These are phyloP conservation scores for Hydrophis major DNA, from an alignment of 2,797 vertebrate species.

Conservation along the genomic window DNA sequence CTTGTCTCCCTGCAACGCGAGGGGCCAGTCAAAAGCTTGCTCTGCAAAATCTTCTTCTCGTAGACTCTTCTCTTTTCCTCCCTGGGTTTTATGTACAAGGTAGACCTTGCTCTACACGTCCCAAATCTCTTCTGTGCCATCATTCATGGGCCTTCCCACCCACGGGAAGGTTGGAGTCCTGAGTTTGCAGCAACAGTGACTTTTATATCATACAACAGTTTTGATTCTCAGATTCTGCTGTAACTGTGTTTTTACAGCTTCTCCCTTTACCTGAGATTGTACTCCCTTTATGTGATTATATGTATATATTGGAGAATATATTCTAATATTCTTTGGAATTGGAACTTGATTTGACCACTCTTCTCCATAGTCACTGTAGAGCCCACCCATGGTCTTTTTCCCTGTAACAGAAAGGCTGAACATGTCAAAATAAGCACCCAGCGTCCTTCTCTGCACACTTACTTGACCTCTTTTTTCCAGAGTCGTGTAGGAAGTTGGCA, in stretches of 20 bases:
- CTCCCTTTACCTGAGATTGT: background rate
- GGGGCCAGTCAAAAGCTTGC: background rate
- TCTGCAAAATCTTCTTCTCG: background rate
- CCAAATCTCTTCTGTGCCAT: background rate
- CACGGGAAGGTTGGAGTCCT: background rate
- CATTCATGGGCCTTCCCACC: background rate
- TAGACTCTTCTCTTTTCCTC: background rate
- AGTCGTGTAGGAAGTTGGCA: too few relatives aligned
- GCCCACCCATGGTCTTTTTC: background rate
- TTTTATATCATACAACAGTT: background rate
- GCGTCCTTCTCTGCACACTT: background rate
- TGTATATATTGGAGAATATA: too few relatives aligned
- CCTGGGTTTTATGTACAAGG: background rate
- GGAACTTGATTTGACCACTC: background rate
- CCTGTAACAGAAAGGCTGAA: background rate
- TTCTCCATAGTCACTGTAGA: background rate
- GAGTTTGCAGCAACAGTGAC: background rate
- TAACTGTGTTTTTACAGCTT: background rate
- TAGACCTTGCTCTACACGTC: background rate
- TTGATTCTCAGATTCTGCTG: background rate
- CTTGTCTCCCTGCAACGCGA: background rate
- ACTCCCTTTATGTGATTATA: background rate
- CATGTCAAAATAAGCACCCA: background rate
- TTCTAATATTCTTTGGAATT: too few relatives aligned
- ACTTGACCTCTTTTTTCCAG: background rate